Evolutionary conservation across 1,140 invertebrate genomes (phyloP).

Genomic region (Armadillidium nasatum): DNA sequence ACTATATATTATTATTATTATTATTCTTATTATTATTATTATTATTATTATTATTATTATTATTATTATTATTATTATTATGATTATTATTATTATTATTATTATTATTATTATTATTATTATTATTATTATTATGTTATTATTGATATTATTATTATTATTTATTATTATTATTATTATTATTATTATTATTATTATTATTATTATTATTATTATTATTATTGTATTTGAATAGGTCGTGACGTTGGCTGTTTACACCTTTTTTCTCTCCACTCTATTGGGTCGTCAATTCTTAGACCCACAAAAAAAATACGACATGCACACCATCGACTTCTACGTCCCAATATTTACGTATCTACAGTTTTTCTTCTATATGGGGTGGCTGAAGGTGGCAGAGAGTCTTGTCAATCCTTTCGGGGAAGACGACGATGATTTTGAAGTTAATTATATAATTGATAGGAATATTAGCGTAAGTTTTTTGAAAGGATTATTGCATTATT

Average conservation of each 20-base stretch:
- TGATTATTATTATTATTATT: too few relatives aligned
- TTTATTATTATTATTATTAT: too few relatives aligned
- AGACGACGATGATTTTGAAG: constrained; percentile 79
- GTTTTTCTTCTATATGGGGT: constrained; percentile 78
- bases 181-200: too few relatives aligned
- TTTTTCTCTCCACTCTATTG: constrained; percentile 55
- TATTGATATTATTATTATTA: too few relatives aligned
- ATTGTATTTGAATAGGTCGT: constrained; percentile 50
- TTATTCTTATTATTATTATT: too few relatives aligned
- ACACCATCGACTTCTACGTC: constrained; percentile 64
- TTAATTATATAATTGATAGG: constrained; percentile 82
- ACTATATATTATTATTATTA: too few relatives aligned
- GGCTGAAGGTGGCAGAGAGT: constrained; percentile 80
- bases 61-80: too few relatives aligned
- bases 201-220: too few relatives aligned
- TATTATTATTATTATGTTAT: too few relatives aligned
- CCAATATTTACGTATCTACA: constrained; percentile 77
- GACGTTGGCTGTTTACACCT: constrained; percentile 57
- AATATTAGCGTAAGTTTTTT: constrained; percentile 60
- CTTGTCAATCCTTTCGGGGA: constrained; percentile 84
- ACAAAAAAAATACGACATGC: constrained; percentile 57
- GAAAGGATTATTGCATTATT: not conserved
- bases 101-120: too few relatives aligned
- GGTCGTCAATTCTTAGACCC: constrained; percentile 56
- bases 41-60: too few relatives aligned